These are phyloP conservation scores for Syngnathus typhle DNA, from an alignment of 2,113 vertebrate species.

Conservation along the genomic window DNA sequence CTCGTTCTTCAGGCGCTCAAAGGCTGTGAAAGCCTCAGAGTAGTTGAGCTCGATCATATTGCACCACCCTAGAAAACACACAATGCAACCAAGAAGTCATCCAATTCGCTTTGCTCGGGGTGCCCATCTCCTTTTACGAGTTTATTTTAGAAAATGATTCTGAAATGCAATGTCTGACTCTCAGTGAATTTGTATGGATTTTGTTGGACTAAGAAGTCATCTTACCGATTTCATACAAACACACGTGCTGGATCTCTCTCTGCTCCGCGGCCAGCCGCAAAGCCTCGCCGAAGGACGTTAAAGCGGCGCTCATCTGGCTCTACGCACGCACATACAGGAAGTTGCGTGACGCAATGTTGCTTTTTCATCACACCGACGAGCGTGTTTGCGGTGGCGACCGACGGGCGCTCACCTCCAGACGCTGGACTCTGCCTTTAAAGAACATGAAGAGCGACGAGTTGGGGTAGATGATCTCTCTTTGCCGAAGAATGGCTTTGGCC, in stretches of 20 bases:
- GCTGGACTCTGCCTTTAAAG: constrained; percentile 92
- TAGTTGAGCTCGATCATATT: constrained; percentile 96
- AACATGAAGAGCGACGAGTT: constrained; percentile 96
- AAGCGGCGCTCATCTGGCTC: constrained; percentile 93
- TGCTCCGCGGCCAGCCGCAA: constrained; percentile 86
- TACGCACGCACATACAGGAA: constrained; percentile 44
- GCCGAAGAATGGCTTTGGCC: constrained; percentile 86
- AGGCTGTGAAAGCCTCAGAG: constrained; percentile 81
- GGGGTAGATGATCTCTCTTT: constrained; percentile 84
- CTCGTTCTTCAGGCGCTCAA: constrained; percentile 86
- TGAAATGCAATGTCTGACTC: too few relatives aligned
- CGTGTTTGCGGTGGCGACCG: not conserved
- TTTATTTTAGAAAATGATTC: too few relatives aligned
- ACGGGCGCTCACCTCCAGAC: constrained; percentile 78
- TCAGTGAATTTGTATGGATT: too few relatives aligned
- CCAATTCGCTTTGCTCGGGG: too few relatives aligned
- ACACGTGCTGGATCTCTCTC: constrained; percentile 92
- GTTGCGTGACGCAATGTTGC: constrained; percentile 1
- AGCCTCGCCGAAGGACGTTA: constrained; percentile 85
- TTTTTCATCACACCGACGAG: not conserved
- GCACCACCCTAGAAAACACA: constrained; percentile 79
- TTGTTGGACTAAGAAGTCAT: not conserved
- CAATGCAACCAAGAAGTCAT: not conserved
- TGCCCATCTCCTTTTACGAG: too few relatives aligned
- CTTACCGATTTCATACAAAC: constrained; percentile 92